These are phyloP conservation scores for Odocoileus hemionus DNA, from an alignment of 2,113 vertebrate species.

Conservation along the genomic window DNA sequence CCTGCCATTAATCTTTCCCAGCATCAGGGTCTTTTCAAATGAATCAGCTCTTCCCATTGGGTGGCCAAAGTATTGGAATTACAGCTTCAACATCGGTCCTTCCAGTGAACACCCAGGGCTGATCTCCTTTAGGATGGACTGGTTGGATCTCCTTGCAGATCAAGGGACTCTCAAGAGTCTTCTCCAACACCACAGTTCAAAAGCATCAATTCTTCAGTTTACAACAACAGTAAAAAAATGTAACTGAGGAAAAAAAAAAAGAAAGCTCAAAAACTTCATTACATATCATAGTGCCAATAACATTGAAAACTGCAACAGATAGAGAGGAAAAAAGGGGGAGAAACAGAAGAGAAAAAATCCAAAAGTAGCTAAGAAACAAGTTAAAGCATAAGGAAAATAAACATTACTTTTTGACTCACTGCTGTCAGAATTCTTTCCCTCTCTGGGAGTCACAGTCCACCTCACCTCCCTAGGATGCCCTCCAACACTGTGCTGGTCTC, in stretches of 20 bases:
- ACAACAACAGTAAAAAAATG: not conserved
- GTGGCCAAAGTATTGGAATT: not conserved
- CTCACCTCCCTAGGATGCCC: not conserved
- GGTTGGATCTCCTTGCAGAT: not conserved
- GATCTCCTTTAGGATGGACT: not conserved
- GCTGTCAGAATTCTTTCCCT: not conserved
- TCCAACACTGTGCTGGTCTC: not conserved
- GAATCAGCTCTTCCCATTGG: not conserved
- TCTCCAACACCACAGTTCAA: not conserved
- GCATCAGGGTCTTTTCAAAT: not conserved
- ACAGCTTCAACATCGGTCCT: not conserved
- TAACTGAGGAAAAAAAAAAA: not conserved
- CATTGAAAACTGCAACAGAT: not conserved
- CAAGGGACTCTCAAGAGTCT: not conserved
- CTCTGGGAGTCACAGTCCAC: not conserved
- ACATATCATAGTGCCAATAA: not conserved
- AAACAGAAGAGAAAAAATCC: not conserved
- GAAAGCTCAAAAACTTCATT: not conserved
- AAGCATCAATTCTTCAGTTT: not conserved
- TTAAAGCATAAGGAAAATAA: not conserved
- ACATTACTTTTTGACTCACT: not conserved
- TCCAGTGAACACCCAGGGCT: not conserved
- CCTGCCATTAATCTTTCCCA: not conserved
- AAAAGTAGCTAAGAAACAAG: not conserved
- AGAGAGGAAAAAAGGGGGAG: too few species aligned